Conservation (phyloP, 2,888 invertebrate species). For the Aphidoletes aphidimyza region DNA sequence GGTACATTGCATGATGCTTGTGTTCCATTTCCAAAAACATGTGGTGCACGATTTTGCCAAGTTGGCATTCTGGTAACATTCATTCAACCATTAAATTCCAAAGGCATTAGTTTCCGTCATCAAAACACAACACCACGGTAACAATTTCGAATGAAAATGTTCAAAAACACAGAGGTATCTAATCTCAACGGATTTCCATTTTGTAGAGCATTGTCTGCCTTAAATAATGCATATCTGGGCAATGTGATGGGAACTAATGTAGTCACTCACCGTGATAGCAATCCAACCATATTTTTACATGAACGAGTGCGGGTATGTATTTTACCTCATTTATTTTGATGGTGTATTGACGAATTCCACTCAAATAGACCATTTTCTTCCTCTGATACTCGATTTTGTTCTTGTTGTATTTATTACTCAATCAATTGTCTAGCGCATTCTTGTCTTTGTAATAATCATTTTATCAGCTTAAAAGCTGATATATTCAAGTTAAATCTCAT, state of each 20-base stretch:
- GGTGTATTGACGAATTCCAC: background rate
- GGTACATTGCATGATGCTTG: constrained; percentile 74
- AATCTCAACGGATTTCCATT: background rate
- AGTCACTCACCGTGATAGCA: constrained; percentile 66
- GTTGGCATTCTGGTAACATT: constrained; percentile 89
- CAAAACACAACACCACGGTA: constrained; percentile 79
- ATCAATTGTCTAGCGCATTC: no score
- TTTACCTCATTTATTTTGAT: no score
- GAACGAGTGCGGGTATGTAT: constrained; percentile 68
- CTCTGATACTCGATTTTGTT: no score
- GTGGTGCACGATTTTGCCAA: constrained; percentile 92
- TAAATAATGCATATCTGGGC: constrained; percentile 69
- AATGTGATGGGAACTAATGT: constrained; percentile 65
- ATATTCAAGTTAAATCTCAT: no score
- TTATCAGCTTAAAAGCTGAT: no score
- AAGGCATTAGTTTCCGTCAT: constrained; percentile 76
- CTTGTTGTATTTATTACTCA: no score
- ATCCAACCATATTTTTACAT: constrained; percentile 82
- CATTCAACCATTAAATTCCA: constrained; percentile 77
- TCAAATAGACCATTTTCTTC: no score
- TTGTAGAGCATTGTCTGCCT: constrained; percentile 78
- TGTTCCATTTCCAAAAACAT: constrained; percentile 93
- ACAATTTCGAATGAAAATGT: background rate
- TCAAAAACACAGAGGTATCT: background rate
- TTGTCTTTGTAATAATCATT: no score